Base-by-base conservation (phyloP, 2,888 invertebrate genomes). In the Spodoptera picta region DNA sequence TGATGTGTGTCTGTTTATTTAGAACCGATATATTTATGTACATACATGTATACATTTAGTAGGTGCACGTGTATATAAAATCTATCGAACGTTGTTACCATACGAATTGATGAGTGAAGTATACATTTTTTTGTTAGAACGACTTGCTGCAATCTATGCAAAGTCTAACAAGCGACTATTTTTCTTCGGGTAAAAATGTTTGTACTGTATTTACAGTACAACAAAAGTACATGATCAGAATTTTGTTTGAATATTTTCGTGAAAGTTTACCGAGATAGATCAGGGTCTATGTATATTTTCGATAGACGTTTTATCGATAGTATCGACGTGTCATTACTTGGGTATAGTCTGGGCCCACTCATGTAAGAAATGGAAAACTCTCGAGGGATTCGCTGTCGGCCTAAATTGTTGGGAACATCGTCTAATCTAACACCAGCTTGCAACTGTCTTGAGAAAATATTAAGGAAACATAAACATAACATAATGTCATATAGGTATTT, bases 361-460 rank as follows among this genome's bases (percentile, higher is more conserved):
- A 66, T 71, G 66, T 71, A 65, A 71, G 44, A 66, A 66, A 71
- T 60, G 55, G 56, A 58, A 69, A 70, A 48, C 50, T 48, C 61
- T 62, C 47, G 60, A 58, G 60, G 70, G 36, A 47, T 51, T 53
- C 36, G 43, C 45, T 36, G 51, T 49, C 49, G 47, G 51, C 42
- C 52, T 45, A 63, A 59, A 50, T 69, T 47, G 1, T 68, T 24
- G 31, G n/a, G 36, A 49, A 36, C 49, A 24, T 54, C 36, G 36
- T 36, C 36, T 36, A 9, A 36, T 36, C 36, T 36, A 9, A 36
- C 6, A 36, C 9, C 5, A 36, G 7, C 36, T 36, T 36, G 36
- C 36, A 36, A 36, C 36, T 36, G 9, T 36, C 5, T 36, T 36
- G 36, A 36, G 36, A 9, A 36, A 36, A 36, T 36, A 36, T 36